Evolutionary conservation across 2,888 invertebrate species (phyloP).

Genomic region (Heteromyza rotundicornis): DNA sequence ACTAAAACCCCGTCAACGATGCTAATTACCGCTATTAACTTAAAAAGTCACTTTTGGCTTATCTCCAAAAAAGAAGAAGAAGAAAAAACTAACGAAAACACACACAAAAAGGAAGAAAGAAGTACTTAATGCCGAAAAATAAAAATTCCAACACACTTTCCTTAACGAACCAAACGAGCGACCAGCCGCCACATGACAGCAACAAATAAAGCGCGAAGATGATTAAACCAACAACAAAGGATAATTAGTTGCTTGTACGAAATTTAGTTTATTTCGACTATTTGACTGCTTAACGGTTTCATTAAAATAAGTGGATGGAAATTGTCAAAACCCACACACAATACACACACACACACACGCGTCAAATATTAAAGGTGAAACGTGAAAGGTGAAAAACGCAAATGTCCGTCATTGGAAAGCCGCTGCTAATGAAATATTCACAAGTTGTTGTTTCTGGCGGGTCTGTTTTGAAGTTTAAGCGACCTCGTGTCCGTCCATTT

Average conservation of each 20-base stretch:
- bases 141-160: background rate
- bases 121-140: too few relatives aligned
- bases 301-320: constrained; percentile 43
- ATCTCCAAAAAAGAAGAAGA: constrained; percentile 14
- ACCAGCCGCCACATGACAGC: background rate
- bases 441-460: constrained; percentile 24
- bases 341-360: background rate
- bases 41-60: constrained; percentile 28
- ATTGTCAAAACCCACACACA: constrained; percentile 16
- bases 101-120: background rate
- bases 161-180: constrained; percentile 16
- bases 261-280: constrained; percentile 31
- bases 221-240: constrained; percentile 2
- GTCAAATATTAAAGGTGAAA: too few relatives aligned
- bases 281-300: constrained; percentile 44
- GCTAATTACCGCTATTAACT: constrained; percentile 27
- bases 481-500: background rate
- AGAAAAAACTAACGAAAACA: constrained; percentile 2
- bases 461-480: background rate
- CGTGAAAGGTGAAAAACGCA: constrained; percentile 2
- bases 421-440: constrained; percentile 57
- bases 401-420: constrained; percentile 36
- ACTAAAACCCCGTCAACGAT: constrained; percentile 20
- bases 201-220: too few relatives aligned
- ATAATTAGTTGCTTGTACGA: constrained; percentile 21